phyloP scores from a whole-genome alignment of 2,113 vertebrate genomes.

The Entelurus aequoreus region DNA sequence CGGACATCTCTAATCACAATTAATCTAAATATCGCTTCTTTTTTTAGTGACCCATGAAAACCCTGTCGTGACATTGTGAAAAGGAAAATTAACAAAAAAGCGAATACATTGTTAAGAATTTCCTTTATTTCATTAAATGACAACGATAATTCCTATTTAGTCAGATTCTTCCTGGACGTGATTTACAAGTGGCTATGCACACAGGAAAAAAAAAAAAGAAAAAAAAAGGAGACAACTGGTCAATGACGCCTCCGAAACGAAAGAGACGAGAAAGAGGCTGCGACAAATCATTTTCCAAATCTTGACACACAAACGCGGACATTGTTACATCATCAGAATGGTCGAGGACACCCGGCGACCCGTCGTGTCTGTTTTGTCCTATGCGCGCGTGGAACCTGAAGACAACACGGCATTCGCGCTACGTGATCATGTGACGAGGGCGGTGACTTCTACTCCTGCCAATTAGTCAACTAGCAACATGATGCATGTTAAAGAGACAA shows the following conservation, averaged over 20 bases:
- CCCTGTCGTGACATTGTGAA: slow-evolving; percentile 11
- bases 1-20: too few relatives aligned
- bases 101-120: slow-evolving; percentile 55
- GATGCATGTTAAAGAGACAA: slow-evolving; percentile 23
- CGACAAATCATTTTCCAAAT: slow-evolving; percentile 10
- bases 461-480: slow-evolving; percentile 5
- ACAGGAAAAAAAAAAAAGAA: slow-evolving; percentile 33
- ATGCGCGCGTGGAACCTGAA: slow-evolving; percentile 8
- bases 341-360: neutral
- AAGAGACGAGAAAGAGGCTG: slow-evolving; percentile 19
- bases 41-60: too few relatives aligned
- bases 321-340: slow-evolving; percentile 7
- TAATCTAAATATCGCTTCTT: too few relatives aligned
- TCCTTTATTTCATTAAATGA: slow-evolving; percentile 72
- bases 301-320: slow-evolving; percentile 21
- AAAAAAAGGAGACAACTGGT: slow-evolving; percentile 20
- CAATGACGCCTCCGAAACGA: slow-evolving; percentile 28
- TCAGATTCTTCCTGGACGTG: slow-evolving; percentile 45
- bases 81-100: slow-evolving; percentile 30
- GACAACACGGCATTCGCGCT: neutral
- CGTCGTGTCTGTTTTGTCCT: too few relatives aligned
- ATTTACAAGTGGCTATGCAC: slow-evolving; percentile 70
- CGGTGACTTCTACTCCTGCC: too few relatives aligned
- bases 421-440: neutral
- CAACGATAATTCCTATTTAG: slow-evolving; percentile 54